These are phyloP conservation scores for Corydoras maculifer DNA, from an alignment of 2,113 vertebrate species.

Conservation along the genomic window DNA sequence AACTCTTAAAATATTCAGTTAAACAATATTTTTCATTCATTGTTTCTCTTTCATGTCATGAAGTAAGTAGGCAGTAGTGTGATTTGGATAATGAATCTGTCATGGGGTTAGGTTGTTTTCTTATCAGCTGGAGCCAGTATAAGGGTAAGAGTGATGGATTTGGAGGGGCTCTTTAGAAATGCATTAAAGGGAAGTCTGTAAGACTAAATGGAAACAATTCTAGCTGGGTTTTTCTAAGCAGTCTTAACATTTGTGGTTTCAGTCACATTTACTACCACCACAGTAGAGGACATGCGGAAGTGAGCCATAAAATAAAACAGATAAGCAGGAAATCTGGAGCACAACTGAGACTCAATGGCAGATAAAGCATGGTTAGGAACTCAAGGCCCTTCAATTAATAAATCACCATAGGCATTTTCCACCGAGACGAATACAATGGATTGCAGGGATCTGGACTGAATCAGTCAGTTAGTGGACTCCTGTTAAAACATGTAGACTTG, in stretches of 20 bases:
- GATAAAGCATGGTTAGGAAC: constrained; percentile 3
- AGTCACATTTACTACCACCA: constrained; percentile 18
- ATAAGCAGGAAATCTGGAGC: constrained; percentile 18
- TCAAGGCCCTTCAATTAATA: constrained; percentile 11
- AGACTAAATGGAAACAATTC: constrained; percentile 4
- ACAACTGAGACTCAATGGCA: constrained; percentile 2
- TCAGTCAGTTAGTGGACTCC: constrained; percentile 24
- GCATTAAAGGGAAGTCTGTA: background rate
- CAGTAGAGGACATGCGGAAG: constrained; percentile 16
- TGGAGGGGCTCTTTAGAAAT: constrained; percentile 1
- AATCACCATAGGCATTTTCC: background rate
- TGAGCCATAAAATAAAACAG: constrained; percentile 16
- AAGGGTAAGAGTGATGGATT: constrained; percentile 9
- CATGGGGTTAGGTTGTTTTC: background rate
- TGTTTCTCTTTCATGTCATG: background rate
- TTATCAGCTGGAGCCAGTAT: constrained; percentile 8
- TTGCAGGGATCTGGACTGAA: constrained; percentile 43
- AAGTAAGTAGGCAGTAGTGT: background rate
- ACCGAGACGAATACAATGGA: constrained; percentile 22
- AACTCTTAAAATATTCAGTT: background rate
- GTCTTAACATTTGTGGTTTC: constrained; percentile 11
- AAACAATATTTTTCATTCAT: background rate
- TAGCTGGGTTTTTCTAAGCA: constrained; percentile 3
- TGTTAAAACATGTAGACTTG: background rate
- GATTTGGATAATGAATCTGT: background rate